Base-by-base conservation (phyloP, 2,888 invertebrate species). In the Lasioglossum leucozonium region DNA sequence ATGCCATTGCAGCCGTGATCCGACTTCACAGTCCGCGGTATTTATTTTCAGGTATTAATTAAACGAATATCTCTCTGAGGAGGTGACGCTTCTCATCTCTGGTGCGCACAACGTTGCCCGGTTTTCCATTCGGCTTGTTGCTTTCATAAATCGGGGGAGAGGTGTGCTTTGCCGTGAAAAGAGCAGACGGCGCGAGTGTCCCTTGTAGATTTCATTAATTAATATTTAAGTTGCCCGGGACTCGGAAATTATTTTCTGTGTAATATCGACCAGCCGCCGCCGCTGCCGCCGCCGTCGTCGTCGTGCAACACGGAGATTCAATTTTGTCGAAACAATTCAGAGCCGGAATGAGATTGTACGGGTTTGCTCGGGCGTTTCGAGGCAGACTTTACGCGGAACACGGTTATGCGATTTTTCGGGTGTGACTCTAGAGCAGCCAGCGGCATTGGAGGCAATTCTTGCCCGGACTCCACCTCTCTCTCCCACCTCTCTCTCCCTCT, bases 341-440 rank as follows among this genome's bases (percentile, higher is more conserved):
- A 30, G 30, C 30, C 30, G 16, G 16, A 30, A 62, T 62, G 62
- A 62, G 30, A 62, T 62, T 62, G 62, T 62, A 62, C 62, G 16
- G 62, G 62, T 62, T 62, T 30, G 55, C 55, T 30, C 30, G 30
- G 30, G 13, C 30, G 30, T 62, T 62, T 30, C 62, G 62, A 16
- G 30, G 62, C 62, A 18, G 62, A 62, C 62, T 30, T 30, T 16
- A 16, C 62, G 30, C 67, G 34, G 67, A 67, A 37, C 67, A 34
- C 34, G 67, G 34, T 34, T 67, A 67, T 34, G 34, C 18, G 69
- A n/a, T 69, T 69, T 69, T 69, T 69, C 69, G 67, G 37, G 4
- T 30, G 26, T 16, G 58, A 62, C 58, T 58, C 58, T 55, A n/a
- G 55, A 55, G 22, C 55, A 55, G 11, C 11, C 26, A 30, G 26